Evolutionary conservation across 2,888 invertebrate genomes (phyloP).

Genomic region (Anarsia innoxiella): DNA sequence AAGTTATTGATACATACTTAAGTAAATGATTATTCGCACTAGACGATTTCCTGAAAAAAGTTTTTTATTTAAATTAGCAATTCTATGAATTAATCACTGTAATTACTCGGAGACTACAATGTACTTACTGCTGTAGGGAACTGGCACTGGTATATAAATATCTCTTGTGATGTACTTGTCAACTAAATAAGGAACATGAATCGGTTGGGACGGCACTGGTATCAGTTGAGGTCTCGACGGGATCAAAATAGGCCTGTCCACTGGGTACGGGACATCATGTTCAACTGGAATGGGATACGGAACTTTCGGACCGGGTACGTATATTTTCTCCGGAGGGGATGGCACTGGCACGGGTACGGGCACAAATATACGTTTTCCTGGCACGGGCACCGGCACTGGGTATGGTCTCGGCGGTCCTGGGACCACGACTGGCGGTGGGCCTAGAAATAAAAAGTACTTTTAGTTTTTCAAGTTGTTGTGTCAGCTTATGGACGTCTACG

Average conservation of each 20-base stretch:
- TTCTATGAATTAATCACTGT: not conserved
- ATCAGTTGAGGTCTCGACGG: no score
- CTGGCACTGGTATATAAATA: conserved; percentile 40
- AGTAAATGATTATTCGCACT: conserved; percentile 45
- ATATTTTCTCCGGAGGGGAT: conserved; percentile 38
- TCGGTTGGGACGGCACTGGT: not conserved
- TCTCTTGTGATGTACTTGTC: conserved; percentile 37
- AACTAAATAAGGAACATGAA: conserved; percentile 38
- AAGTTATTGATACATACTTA: conserved; percentile 34
- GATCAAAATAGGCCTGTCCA: conserved; percentile 25
- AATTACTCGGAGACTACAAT: no score
- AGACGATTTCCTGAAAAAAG: conserved; percentile 22
- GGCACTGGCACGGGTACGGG: conserved; percentile 44
- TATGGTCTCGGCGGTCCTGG: conserved; percentile 55
- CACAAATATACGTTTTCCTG: conserved; percentile 37
- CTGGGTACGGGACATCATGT: conserved; percentile 14
- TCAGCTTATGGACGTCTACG: no score
- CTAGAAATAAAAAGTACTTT: conserved; percentile 24
- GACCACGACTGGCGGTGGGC: conserved; percentile 46
- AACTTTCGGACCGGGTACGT: conserved; percentile 31
- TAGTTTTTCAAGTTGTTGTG: no score
- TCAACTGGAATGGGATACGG: conserved; percentile 31
- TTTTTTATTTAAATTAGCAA: conserved; percentile 1
- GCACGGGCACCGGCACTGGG: conserved; percentile 42
- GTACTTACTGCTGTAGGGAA: conserved; percentile 35